Evolutionary conservation across 1,140 invertebrate species (phyloP), one percentile per base, ranked within the genome.

Genomic region (Calliopsis andreniformis): DNA sequence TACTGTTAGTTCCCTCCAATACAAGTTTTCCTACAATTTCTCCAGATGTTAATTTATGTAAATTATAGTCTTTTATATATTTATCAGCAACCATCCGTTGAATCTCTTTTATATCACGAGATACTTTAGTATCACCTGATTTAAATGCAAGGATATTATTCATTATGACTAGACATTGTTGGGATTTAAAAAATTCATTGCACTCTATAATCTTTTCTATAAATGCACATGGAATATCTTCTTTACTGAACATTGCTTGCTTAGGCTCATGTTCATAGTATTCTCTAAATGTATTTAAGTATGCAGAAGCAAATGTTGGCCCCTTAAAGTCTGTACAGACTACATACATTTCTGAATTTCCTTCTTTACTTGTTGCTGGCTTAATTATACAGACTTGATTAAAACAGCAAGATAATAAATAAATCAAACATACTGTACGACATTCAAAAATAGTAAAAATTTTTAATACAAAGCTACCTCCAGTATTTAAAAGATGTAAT

Each of bases 281-380:
- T n/a, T 89, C 68, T 83, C 89, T 89, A 1, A 96, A 85, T 10
- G 87, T 88, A 0, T 89, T 55, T 71, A 94, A 83, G 86, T 94
- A 93, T 2, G 89, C 80, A 14, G 88, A 73, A 1, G 94, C 69
- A 20, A 85, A 82, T 12, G 92, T 76, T 49, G 70, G 84, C 30
- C 94, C 94, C 78, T 92, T 92, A 86, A 94, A 98, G 18, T 92
- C 91, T n/a, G 94, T 82, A 88, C 97, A 97, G 14, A 99, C 92
- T 0, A 98, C 92, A 90, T 99, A 99, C 0, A 96, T 94, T 91
- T 99, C 98, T 0, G 98, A 99, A 90, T 99, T 99, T 14, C 98
- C 98, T 87, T 96, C 95, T 88, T 98, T 98, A 51, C 98, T 99
- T 0, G 97, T 97, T 0, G 94, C 95, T 10, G 98, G 98, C 89